A percentile compares a stretch with the other conserved stretches of the same genome.
Evolutionary conservation across 2,113 vertebrate genomes (phyloP).

Genomic region (Indicator indicator): DNA sequence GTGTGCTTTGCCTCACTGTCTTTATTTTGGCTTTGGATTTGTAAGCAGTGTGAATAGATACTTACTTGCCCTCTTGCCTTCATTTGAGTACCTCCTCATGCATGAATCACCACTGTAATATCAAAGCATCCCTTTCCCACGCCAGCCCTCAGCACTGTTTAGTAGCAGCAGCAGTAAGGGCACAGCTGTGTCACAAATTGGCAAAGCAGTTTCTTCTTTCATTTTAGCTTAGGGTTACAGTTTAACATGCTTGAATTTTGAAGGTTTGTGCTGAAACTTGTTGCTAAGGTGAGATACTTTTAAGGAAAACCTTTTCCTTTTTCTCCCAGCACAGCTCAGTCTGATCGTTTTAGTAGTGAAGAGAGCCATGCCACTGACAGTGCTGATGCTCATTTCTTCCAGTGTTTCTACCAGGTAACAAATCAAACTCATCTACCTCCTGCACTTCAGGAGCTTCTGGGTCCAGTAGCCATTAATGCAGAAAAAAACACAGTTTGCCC

Average conservation of each 20-base stretch:
- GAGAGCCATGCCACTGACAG: rapidly evolving
- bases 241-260: not conserved
- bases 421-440: not conserved
- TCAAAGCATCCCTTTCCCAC: not conserved
- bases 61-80: not conserved
- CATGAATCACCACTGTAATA: not conserved
- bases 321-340: not conserved
- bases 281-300: not conserved
- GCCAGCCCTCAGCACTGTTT: not conserved
- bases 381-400: not conserved
- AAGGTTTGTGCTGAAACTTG: not conserved
- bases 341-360: not conserved
- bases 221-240: not conserved
- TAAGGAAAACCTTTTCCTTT: not conserved
- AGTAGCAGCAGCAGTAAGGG: not conserved
- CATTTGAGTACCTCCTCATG: not conserved
- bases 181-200: rapidly evolving
- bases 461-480: not conserved
- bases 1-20: not conserved
- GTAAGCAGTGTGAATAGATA: not conserved
- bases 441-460: not conserved
- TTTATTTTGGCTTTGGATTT: not conserved
- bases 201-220: not conserved
- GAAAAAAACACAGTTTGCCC: not conserved
- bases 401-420: not conserved